phyloP scores from a whole-genome alignment of 1,140 invertebrate species.

The Aleiodes sp. region DNA sequence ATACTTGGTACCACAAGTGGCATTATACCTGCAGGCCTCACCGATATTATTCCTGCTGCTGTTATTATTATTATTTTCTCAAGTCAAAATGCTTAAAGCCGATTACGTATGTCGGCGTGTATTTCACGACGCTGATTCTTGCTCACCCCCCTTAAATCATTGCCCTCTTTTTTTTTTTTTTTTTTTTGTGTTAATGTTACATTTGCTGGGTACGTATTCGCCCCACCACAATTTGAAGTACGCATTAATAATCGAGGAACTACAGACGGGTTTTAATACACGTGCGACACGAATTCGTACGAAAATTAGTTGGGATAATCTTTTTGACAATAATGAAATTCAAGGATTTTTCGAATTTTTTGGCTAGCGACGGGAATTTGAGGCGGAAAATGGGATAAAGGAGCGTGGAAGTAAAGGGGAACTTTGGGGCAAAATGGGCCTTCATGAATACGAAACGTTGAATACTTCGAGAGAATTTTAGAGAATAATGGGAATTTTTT shows the following conservation, averaged over 20 bases:
- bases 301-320: not conserved
- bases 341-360: not conserved
- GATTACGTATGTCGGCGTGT: not conserved
- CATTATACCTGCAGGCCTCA: not conserved
- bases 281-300: conserved; percentile 16
- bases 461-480: too few species aligned
- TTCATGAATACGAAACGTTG: too few species aligned
- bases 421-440: too few species aligned
- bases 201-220: not conserved
- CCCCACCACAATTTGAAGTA: not conserved
- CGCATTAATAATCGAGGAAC: not conserved
- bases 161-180: not conserved
- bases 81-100: not conserved
- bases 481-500: too few species aligned
- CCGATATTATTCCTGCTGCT: not conserved
- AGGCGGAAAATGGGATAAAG: too few species aligned
- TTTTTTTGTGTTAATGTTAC: not conserved
- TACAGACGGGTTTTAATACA: not conserved
- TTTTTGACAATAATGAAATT: too few species aligned
- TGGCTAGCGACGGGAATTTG: too few species aligned
- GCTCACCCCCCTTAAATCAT: not conserved
- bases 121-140: not conserved
- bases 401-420: too few species aligned
- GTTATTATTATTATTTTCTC: not conserved
- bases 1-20: not conserved